phyloP scores from a whole-genome alignment of 2,797 vertebrate genomes.

The Sandelia bainsii region DNA sequence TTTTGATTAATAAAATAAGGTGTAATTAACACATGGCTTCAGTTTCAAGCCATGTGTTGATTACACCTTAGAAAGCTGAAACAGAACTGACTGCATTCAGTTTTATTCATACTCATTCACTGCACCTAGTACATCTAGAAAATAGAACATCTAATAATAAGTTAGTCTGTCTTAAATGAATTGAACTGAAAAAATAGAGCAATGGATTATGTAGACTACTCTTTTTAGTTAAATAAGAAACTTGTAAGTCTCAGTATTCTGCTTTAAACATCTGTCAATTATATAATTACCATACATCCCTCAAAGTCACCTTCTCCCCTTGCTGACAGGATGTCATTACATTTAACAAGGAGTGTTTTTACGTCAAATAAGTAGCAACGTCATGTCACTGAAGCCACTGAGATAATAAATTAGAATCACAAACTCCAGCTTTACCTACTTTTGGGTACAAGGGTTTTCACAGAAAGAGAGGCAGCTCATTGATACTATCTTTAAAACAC shows the following conservation, averaged over 20 bases:
- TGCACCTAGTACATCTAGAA: too few species aligned
- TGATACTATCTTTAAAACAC: conserved; percentile 12
- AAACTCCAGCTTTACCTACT: conserved; percentile 29
- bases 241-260: not conserved
- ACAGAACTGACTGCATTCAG: conserved; percentile 9
- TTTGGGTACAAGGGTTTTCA: conserved; percentile 19
- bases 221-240: not conserved
- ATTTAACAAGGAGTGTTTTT: conserved; percentile 27
- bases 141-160: too few species aligned
- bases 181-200: too few species aligned
- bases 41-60: not conserved
- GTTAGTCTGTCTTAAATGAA: too few species aligned
- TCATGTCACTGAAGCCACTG: conserved; percentile 44
- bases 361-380: conserved; percentile 50
- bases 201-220: too few species aligned
- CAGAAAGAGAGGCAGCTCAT: conserved; percentile 26
- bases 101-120: conserved; percentile 2
- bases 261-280: conserved; percentile 1
- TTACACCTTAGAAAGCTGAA: conserved; percentile 18
- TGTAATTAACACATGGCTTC: not conserved
- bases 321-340: conserved; percentile 47
- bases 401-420: conserved; percentile 56
- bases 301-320: not conserved
- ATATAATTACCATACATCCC: not conserved
- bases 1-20: conserved; percentile 26